Evolutionary conservation across 2,797 vertebrate species (phyloP), one percentile per base, ranked within the genome.

Genomic region (Sebastes kiyomatsui): DNA sequence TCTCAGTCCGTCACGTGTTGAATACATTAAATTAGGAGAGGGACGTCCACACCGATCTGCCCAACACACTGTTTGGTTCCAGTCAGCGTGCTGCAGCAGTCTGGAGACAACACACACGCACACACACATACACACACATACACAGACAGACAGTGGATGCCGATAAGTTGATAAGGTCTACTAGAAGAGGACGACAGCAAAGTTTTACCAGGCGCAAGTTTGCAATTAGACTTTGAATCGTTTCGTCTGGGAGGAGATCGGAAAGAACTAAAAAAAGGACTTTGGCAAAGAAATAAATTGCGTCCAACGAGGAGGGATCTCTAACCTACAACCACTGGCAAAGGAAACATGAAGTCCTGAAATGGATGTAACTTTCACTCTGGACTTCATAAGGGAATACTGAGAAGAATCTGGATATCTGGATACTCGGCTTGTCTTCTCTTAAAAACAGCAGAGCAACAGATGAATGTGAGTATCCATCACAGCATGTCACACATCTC

Each of bases 381-480:
- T 72, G 72, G 75, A 71, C 77, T 79, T 72, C 5, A 67, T 27
- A 14, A 20, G 28, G 80, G 82, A 79, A 60, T 76, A 80, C 38
- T 86, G 81, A 89, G 55, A 46, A 30, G 64, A 59, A 67, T 59
- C 71, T 66, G 80, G 81, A 79, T 58, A 66, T 72, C 62, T 69
- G 16, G 32, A 54, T 69, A 72, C 56, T 68, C 61, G 67, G 46
- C 67, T 74, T 60, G 59, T 83, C 72, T 54, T 81, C 60, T 73
- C 30, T 55, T 13, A 46, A 75, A 78, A 67, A 25, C 33, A 81
- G 85, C 86, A 71, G 77, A 83, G 79, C 89, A 92, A 76, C 95
- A 91, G 87, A 96, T 95, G 95, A 92, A 92, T 94, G 96, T 96
- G 92, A 96, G 96, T 96, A 84, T 93, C 69, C 67, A 67, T 60